Evolutionary conservation across 92 coral and sea anemone species (phyloP).

Genomic region (Parazoanthus swiftii): DNA sequence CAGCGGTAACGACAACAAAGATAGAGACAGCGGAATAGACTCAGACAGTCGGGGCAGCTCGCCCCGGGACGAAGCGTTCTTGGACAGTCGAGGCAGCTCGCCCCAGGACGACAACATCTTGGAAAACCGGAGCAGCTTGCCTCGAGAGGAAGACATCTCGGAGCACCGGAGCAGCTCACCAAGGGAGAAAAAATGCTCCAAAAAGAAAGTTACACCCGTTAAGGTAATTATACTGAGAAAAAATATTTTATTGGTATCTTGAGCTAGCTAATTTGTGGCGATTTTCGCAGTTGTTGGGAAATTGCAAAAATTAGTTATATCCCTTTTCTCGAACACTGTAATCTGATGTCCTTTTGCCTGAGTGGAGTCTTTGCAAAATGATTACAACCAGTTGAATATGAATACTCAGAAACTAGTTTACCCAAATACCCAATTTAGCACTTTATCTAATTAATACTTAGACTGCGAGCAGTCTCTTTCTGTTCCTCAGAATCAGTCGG

Average conservation of each 20-base stretch:
- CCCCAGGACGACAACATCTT: too few species aligned
- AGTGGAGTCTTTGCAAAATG: background rate
- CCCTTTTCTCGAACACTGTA: background rate
- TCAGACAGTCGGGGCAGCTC: slow-evolving; percentile 28
- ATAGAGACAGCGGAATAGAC: slow-evolving; percentile 24
- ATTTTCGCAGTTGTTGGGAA: background rate
- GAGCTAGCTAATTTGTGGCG: background rate
- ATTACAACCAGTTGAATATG: too few species aligned
- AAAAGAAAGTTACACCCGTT: background rate
- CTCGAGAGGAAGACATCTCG: background rate
- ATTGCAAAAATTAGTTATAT: too few species aligned
- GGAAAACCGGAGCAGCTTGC: background rate
- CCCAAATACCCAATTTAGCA: too few species aligned
- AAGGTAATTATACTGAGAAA: background rate
- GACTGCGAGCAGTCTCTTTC: too few species aligned
- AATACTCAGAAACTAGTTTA: too few species aligned
- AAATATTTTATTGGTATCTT: too few species aligned
- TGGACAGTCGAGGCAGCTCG: background rate
- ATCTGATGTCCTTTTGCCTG: background rate
- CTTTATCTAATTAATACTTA: too few species aligned
- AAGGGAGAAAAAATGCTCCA: background rate
- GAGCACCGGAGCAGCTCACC: background rate
- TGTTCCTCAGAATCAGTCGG: too few species aligned
- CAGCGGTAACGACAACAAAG: slow-evolving; percentile 6
- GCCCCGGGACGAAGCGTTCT: background rate